Evolutionary conservation across 1,140 invertebrate species (phyloP), one percentile per base, ranked within the genome.

Genomic region (Doryteuthis pealeii): DNA sequence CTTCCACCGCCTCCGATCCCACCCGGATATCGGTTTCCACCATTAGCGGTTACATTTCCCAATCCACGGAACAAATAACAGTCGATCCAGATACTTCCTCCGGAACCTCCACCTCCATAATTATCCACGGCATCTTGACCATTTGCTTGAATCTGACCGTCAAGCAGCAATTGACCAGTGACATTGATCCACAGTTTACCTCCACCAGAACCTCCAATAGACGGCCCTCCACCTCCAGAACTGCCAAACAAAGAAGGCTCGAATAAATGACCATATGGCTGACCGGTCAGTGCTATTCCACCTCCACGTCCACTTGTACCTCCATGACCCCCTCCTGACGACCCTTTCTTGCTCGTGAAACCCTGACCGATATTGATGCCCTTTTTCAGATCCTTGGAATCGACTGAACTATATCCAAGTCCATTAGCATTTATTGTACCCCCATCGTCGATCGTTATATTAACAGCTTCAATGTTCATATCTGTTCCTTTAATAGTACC

Each of bases 41-140:
- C 83, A 81, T 83, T 84, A n/a, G 79, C 78, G n/a, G 81, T 81
- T 15, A 84, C 81, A 70, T 80, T 82, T 26, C 82, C 83, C 40
- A 79, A 72, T 32, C 83, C 83, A 71, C 77, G 74, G 69, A 84
- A 79, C 31, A 76, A 40, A 32, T 80, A 14, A 26, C 78, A 79
- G 26, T 79, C 67, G 45, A 84, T 79, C 72, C 78, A 78, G 6
- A 84, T 79, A 66, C 79, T 81, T 14, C 83, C 83, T 15, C 80
- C 83, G 45, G 81, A 80, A 1, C 83, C 83, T 26, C 83, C 83
- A 18, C 83, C 83, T 28, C 79, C 83, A 66, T 15, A 32, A 18
- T n/a, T 28, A 10, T 18, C 76, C 32, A 49, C 68, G 14, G 79
- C 83, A 40, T 76, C 49, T 43, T 73, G 77, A 22, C 79, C 83